Conservation (phyloP, 2,888 invertebrate genomes). For the Melipona bicolor region DNA sequence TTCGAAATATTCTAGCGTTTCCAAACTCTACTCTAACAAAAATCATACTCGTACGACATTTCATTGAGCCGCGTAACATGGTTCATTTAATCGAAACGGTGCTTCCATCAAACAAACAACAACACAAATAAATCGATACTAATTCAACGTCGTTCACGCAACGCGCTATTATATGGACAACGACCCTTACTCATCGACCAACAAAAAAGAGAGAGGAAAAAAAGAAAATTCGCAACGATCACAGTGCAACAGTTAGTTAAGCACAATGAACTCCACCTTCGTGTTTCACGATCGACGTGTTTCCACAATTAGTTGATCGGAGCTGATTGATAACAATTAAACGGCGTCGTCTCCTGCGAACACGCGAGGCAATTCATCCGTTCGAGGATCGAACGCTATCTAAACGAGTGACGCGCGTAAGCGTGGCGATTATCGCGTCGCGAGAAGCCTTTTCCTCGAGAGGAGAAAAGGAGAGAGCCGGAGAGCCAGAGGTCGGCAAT, state of each 20-base stretch:
- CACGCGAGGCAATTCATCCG: constrained; percentile 25
- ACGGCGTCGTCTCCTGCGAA: neutral
- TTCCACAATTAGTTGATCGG: constrained; percentile 19
- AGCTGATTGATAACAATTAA: constrained; percentile 44
- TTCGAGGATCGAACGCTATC: constrained; percentile 35
- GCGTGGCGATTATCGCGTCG: constrained; percentile 38
- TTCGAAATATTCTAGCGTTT: no score
- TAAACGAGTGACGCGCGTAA: constrained; percentile 44
- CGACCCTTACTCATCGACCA: neutral
- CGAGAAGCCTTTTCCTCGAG: neutral
- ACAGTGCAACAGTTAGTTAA: neutral
- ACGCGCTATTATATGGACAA: neutral
- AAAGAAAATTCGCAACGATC: neutral
- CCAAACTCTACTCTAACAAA: neutral
- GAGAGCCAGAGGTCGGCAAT: constrained; percentile 64
- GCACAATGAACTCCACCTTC: neutral
- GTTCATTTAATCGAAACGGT: neutral
- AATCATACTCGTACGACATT: neutral
- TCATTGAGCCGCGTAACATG: neutral
- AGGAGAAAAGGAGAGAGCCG: constrained; percentile 8
- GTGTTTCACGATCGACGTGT: neutral
- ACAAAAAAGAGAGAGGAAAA: no score
- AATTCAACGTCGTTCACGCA: neutral
- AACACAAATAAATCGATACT: neutral
- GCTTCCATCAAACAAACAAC: neutral